phyloP scores from a whole-genome alignment of 2,888 invertebrate genomes.

The Mantis religiosa region DNA sequence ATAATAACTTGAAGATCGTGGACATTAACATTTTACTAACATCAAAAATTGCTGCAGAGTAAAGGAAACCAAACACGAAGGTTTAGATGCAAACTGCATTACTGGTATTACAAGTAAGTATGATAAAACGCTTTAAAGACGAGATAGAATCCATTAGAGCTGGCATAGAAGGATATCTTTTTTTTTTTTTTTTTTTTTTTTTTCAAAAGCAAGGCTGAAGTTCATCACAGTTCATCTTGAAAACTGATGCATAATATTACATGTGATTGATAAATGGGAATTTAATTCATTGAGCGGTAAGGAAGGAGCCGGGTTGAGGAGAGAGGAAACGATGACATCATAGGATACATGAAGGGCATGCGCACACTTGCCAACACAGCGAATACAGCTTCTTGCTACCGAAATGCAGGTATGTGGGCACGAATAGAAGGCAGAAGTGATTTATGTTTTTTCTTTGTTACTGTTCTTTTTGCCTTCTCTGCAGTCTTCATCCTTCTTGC shows the following conservation, averaged over 20 bases:
- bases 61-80: too few relatives aligned
- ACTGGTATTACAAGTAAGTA: too few relatives aligned
- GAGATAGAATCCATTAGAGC: too few relatives aligned
- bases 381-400: not conserved
- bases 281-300: not conserved
- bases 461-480: not conserved
- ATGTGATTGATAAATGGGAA: not conserved
- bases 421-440: not conserved
- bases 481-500: not conserved
- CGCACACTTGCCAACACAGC: not conserved
- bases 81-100: too few relatives aligned
- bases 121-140: too few relatives aligned
- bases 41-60: too few relatives aligned
- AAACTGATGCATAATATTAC: not conserved
- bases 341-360: not conserved
- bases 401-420: not conserved
- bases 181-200: not conserved
- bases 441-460: not conserved
- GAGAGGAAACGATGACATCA: not conserved
- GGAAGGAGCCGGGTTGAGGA: not conserved
- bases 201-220: not conserved
- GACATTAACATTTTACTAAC: too few relatives aligned
- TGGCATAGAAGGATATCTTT: too few relatives aligned
- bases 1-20: too few relatives aligned
- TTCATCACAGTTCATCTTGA: not conserved